A percentile compares a stretch with the other conserved stretches of the same genome.
Evolutionary conservation across 2,797 vertebrate species (phyloP).

Genomic region (Pipistrellus kuhlii): DNA sequence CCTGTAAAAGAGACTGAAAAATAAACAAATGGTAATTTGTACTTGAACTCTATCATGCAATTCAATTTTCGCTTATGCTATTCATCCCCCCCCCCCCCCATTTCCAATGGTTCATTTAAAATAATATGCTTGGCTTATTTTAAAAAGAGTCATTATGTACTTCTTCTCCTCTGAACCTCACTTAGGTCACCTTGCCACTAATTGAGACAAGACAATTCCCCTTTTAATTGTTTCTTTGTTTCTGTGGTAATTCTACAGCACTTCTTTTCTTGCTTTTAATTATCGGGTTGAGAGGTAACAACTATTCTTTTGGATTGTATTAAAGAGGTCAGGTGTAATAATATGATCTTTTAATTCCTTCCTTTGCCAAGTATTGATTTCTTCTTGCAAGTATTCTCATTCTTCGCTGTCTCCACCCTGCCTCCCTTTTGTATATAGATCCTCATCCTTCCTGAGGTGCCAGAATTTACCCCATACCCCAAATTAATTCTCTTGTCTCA

Average conservation of each 20-base stretch:
- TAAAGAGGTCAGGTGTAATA: neutral
- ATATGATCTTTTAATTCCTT: conserved; percentile 56
- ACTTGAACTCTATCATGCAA: conserved; percentile 72
- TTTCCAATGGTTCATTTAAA: conserved; percentile 71
- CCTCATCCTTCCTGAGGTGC: conserved; percentile 24
- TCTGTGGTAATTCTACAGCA: conserved; percentile 27
- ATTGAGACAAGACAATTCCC: conserved; percentile 69
- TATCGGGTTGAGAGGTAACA: conserved; percentile 63
- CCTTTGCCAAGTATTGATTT: conserved; percentile 43
- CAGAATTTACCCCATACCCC: neutral
- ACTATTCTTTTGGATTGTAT: conserved; percentile 55
- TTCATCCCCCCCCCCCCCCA: neutral
- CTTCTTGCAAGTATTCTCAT: conserved; percentile 51
- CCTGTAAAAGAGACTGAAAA: conserved; percentile 76
- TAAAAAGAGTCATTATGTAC: conserved; percentile 64
- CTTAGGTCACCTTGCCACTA: conserved; percentile 76
- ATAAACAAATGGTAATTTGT: conserved; percentile 78
- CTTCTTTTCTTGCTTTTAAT: conserved; percentile 73
- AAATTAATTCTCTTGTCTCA: conserved; percentile 30
- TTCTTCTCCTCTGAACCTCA: conserved; percentile 61
- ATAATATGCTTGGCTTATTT: conserved; percentile 65
- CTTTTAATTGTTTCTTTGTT: conserved; percentile 81
- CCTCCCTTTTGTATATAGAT: neutral
- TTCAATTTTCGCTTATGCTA: conserved; percentile 75
- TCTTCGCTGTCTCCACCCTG: neutral